phyloP scores from a whole-genome alignment of 1,140 invertebrate species.

The Euura saliciscinereae region DNA sequence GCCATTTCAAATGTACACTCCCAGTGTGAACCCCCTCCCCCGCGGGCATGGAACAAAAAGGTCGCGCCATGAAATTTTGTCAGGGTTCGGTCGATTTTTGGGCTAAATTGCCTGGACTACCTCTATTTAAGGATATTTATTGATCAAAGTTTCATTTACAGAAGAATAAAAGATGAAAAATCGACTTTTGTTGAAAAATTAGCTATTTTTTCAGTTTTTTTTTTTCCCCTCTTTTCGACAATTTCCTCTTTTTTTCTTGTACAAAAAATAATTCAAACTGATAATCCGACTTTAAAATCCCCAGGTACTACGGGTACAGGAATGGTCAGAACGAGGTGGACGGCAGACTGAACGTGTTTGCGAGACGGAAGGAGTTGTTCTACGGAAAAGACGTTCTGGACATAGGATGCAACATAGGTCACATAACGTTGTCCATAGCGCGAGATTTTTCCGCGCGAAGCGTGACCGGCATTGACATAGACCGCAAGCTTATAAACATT shows the following conservation, averaged over 20 bases:
- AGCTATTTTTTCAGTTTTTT: constrained; percentile 12
- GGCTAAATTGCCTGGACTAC: no score
- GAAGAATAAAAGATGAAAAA: background rate
- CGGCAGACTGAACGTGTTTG: constrained; percentile 80
- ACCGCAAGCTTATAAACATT: constrained; percentile 82
- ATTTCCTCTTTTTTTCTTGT: no score
- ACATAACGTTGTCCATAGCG: constrained; percentile 88
- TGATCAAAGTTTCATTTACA: background rate
- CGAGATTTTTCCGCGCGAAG: constrained; percentile 82
- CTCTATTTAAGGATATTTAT: background rate
- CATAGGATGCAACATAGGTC: constrained; percentile 97
- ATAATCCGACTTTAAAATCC: constrained; percentile 26
- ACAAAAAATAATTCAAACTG: no score
- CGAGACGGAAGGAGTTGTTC: constrained; percentile 82
- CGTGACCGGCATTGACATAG: constrained; percentile 95
- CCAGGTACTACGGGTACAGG: constrained; percentile 91
- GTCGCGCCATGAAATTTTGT: no score
- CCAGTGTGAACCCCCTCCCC: no score
- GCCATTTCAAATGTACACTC: no score
- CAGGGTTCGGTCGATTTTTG: no score
- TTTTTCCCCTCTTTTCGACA: no score
- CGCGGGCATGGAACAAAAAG: no score
- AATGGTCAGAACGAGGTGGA: constrained; percentile 83
- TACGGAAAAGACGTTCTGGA: constrained; percentile 91
- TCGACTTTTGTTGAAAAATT: constrained; percentile 3